Percentiles rank a stretch among this genome's conserved stretches.
These are phyloP conservation scores for Catharus fuscescens DNA, from an alignment of 2,113 vertebrate species.

Conservation along the genomic window DNA sequence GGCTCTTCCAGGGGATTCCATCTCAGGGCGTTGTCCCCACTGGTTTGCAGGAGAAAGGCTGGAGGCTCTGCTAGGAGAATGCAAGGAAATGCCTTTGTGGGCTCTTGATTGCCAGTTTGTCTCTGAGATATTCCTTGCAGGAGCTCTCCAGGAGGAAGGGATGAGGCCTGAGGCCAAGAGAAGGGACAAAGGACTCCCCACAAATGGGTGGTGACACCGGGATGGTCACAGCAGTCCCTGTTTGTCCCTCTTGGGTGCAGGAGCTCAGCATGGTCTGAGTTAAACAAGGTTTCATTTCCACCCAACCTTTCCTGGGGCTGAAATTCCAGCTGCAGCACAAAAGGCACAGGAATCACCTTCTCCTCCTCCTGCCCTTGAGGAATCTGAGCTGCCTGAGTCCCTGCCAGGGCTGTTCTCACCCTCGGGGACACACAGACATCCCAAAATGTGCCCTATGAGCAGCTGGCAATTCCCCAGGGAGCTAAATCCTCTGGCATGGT, in stretches of 20 bases:
- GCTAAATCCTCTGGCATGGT: fast-evolving
- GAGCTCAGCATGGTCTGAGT: fast-evolving
- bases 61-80: neutral
- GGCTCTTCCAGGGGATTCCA: neutral
- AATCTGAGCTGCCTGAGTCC: neutral
- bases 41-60: neutral
- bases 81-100: neutral
- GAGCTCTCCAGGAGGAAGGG: neutral
- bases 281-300: neutral
- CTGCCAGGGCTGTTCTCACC: neutral
- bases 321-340: neutral
- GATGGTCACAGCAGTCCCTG: neutral
- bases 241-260: fast-evolving
- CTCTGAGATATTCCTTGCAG: neutral
- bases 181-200: neutral
- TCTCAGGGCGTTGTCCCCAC: neutral
- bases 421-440: neutral
- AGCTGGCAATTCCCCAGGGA: neutral
- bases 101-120: neutral
- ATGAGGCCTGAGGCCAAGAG: neutral
- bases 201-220: fast-evolving
- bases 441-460: neutral
- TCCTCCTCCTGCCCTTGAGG: neutral
- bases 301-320: neutral
- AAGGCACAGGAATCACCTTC: neutral